Base-by-base conservation (phyloP, 2,888 invertebrate genomes). In the Aricia artaxerxes region DNA sequence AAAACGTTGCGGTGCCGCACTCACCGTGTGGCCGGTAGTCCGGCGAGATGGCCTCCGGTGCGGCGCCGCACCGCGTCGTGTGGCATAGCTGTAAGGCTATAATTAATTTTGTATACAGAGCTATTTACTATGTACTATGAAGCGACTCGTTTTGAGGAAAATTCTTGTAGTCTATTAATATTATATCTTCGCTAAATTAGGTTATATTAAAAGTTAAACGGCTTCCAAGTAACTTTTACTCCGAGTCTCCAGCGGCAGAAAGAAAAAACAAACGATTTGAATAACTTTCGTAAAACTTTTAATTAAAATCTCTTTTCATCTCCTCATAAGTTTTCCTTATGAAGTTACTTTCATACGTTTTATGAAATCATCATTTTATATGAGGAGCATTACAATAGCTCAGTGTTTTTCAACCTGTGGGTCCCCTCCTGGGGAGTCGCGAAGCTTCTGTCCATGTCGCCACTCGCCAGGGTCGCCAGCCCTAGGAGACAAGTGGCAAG, bases 221-320 rank as follows among this genome's bases (percentile, higher is more conserved):
- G 44, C 73, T 73, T 73, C 73, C 44, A 73, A 73, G 44, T 73
- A 11, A 73, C n/a, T 73, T 73, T 73, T 38, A 9, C 64, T 69
- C 35, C 35, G 44, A 44, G 9, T n/a, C n/a, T 4, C 40, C 16
- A 44, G 1, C n/a, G 38, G 44, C 13, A 73, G 0, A 44, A 73
- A 44, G n/a, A 38, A 40, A 40, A 40, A 44, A 44, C n/a, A 73
- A 73, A 73, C 44, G 11, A 44, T 44, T 44, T 73, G 73, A 73
- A 44, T 69, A 40, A 11, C 40, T 44, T 73, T 73, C 73, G 44
- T 73, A 44, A 73, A 73, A 73, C n/a, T 73, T 73, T 73, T 73
- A 73, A 73, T 73, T 73, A 73, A 73, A 73, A 69, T 69, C 11
- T 69, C 4, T 35, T 69, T 38, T 69, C 69, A 38, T 69, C 69